A percentile compares a stretch with the other conserved stretches of the same genome.
Conservation (phyloP, 1,140 invertebrate genomes). For the Triops cancriformis region DNA sequence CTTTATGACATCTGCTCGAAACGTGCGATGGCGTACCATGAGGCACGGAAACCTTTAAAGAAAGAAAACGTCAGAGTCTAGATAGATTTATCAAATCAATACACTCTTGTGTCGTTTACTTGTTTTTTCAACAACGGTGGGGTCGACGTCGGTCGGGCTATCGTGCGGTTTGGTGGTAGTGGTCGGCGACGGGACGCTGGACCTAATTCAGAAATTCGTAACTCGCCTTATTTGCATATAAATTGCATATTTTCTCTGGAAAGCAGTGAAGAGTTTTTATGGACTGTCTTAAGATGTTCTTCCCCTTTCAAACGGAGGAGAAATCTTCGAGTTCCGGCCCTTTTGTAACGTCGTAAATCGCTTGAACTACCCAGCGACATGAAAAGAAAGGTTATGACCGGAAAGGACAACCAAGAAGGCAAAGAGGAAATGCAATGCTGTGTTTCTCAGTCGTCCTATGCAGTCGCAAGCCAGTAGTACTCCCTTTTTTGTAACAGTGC, state of each 20-base stretch:
- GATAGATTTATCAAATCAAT: neutral
- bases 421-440: neutral
- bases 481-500: too few relatives aligned
- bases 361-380: neutral
- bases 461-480: neutral
- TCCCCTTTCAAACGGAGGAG: neutral
- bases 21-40: neutral
- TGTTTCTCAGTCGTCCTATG: neutral
- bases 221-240: neutral
- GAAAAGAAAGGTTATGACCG: neutral
- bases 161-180: neutral
- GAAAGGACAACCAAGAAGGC: neutral
- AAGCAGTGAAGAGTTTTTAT: neutral
- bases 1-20: neutral
- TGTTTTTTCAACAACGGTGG: neutral
- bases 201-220: neutral
- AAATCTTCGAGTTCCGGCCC: neutral
- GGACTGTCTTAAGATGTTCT: neutral
- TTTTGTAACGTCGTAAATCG: neutral
- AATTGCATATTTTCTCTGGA: neutral
- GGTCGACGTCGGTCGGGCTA: neutral
- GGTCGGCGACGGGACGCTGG: constrained; percentile 2
- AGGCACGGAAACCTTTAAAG: neutral
- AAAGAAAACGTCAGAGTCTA: neutral
- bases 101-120: neutral